Base-by-base conservation (phyloP, 1,140 invertebrate genomes). In the Pomacea maculata region DNA sequence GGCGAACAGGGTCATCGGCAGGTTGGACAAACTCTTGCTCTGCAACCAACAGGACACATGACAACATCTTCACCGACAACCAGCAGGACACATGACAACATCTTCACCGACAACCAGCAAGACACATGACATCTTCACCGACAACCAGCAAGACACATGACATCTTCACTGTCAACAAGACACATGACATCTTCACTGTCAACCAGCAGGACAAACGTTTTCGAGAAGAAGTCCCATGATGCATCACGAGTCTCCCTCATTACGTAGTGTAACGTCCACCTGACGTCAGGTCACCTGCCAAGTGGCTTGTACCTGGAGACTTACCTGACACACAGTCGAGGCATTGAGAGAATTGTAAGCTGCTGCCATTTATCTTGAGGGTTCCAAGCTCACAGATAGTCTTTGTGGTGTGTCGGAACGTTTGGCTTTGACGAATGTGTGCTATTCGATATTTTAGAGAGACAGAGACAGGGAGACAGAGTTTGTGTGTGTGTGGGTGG, bases 1-100 rank as follows among this genome's bases (percentile, higher is more conserved):
- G 14, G 85, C 87, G 82, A 88, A 88, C 45, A 88, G 54, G 4
- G 86, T 82, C 52, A 88, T 55, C 9, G 87, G 87, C 29, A 89
- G 54, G 45, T 80, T 68, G 25, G 77, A 70, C 65, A 75, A n/a
- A 10, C 61, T 77, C 75, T 84, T 83, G 45, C 76, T 68, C 83
- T 84, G 80, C 14, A 55, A 11, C 64, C 29, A 54, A 45, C 21
- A 55, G 73, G 54, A 29, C 5, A 45, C n/a, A 19, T 73, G 45
- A 73, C 5, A 45, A 45, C 34, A 45, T 45, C 34, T 45, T 45
- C 34, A 45, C 5, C 34, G 34, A 5, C 1, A 1, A 45, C 34
- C 34, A 45, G 34, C 34, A 75, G 12, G 21, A 45, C 15, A 54
- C 14, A 75, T 45, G 73, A n/a, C n/a, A n/a, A n/a, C n/a, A n/a